phyloP scores from a whole-genome alignment of 2,113 vertebrate species.

The Tachycineta bicolor region DNA sequence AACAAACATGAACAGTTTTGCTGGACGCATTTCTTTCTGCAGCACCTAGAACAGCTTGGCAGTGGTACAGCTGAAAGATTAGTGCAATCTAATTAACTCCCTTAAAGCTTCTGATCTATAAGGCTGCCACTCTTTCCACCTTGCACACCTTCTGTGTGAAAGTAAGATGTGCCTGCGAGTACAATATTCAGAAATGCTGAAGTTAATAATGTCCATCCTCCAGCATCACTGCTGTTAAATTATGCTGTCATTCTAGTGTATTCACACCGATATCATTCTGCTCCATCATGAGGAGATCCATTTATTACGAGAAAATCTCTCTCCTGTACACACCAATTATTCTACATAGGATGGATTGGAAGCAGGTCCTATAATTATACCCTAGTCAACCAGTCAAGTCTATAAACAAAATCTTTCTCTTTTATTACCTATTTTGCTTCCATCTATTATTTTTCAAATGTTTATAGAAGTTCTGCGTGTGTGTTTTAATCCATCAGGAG shows the following conservation, averaged over 20 bases:
- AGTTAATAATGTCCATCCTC: conserved; percentile 41
- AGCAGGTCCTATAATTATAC: conserved; percentile 57
- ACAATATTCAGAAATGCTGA: conserved; percentile 25
- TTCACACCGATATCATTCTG: conserved; percentile 38
- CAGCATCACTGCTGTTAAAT: conserved; percentile 37
- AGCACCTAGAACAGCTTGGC: not conserved
- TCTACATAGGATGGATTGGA: conserved; percentile 67
- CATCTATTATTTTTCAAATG: conserved; percentile 47
- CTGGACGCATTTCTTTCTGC: not conserved
- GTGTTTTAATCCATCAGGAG: conserved; percentile 45
- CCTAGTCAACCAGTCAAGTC: conserved; percentile 49
- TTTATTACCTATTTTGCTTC: conserved; percentile 63
- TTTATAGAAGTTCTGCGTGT: conserved; percentile 5
- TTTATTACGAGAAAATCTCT: conserved; percentile 60
- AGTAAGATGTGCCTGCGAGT: not conserved
- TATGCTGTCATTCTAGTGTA: conserved; percentile 43
- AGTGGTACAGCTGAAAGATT: not conserved
- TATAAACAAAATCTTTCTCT: conserved; percentile 67
- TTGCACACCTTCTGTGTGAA: not conserved
- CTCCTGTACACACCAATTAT: conserved; percentile 62
- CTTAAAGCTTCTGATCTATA: conserved; percentile 9
- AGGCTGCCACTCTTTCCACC: conserved; percentile 42
- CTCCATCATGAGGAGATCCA: not conserved
- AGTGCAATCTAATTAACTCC: conserved; percentile 51
- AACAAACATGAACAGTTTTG: not conserved